Conservation (phyloP, 2,113 vertebrate genomes). For the Scomber japonicus region DNA sequence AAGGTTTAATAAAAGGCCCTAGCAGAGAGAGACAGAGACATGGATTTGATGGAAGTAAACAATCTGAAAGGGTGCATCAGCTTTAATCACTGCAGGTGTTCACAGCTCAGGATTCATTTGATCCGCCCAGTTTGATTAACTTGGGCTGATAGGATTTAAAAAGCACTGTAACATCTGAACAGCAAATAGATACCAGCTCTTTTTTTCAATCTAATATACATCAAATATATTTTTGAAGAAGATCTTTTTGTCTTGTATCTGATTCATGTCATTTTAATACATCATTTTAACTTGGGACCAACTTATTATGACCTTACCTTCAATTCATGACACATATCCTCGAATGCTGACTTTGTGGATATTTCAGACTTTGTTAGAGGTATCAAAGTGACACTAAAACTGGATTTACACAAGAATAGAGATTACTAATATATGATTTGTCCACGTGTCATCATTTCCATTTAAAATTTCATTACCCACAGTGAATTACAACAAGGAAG, state of each 20-base stretch:
- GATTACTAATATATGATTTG: background rate
- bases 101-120: background rate
- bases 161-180: background rate
- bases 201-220: no score
- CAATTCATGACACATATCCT: background rate
- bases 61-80: constrained; percentile 2
- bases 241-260: no score
- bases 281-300: background rate
- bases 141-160: background rate
- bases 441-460: constrained; percentile 33
- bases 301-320: background rate
- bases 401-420: constrained; percentile 19
- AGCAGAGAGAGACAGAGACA: background rate
- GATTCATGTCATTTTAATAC: background rate
- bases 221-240: no score
- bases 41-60: background rate
- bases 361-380: background rate
- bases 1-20: background rate
- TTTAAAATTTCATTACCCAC: background rate
- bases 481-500: constrained; percentile 21
- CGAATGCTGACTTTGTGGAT: background rate
- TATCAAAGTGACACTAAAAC: constrained; percentile 4
- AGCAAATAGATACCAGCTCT: background rate
- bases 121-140: background rate
- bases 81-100: background rate